Conservation (phyloP, 2,797 vertebrate species). For the Nothura maculosa region DNA sequence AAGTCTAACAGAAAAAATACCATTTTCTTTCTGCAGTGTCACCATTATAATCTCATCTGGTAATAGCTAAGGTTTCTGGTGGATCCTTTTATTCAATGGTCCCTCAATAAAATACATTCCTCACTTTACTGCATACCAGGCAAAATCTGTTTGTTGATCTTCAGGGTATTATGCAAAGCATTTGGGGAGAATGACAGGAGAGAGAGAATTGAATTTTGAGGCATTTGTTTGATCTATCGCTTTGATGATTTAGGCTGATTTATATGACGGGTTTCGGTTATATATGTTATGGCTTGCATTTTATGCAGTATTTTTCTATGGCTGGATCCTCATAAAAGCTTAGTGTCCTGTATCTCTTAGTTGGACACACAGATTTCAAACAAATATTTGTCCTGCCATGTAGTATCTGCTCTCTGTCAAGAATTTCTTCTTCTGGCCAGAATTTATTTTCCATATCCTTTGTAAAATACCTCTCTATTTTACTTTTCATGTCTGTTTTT, state of each 20-base stretch:
- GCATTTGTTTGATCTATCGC: conserved; percentile 73
- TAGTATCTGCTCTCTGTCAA: conserved; percentile 57
- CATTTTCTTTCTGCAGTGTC: background rate
- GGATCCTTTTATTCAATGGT: conserved; percentile 20
- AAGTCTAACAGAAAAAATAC: background rate
- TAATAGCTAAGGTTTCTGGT: background rate
- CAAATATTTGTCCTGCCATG: conserved; percentile 28
- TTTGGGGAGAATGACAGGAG: conserved; percentile 66
- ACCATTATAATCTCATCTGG: background rate
- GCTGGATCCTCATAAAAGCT: conserved; percentile 34
- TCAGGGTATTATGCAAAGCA: conserved; percentile 74
- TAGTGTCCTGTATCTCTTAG: conserved; percentile 19
- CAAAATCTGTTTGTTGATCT: conserved; percentile 74
- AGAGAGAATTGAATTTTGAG: conserved; percentile 68
- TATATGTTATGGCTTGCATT: conserved; percentile 59
- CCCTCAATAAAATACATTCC: conserved; percentile 55
- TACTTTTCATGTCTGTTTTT: conserved; percentile 38
- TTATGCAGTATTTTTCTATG: conserved; percentile 21
- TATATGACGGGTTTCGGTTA: conserved; percentile 65
- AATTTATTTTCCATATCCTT: background rate
- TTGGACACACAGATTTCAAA: conserved; percentile 30
- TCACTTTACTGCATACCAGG: conserved; percentile 62
- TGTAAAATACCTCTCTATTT: background rate
- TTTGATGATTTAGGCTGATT: conserved; percentile 77
- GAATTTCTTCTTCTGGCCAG: background rate